These are phyloP conservation scores for Apodemia duryi DNA, from an alignment of 2,888 invertebrate species.

Conservation along the genomic window DNA sequence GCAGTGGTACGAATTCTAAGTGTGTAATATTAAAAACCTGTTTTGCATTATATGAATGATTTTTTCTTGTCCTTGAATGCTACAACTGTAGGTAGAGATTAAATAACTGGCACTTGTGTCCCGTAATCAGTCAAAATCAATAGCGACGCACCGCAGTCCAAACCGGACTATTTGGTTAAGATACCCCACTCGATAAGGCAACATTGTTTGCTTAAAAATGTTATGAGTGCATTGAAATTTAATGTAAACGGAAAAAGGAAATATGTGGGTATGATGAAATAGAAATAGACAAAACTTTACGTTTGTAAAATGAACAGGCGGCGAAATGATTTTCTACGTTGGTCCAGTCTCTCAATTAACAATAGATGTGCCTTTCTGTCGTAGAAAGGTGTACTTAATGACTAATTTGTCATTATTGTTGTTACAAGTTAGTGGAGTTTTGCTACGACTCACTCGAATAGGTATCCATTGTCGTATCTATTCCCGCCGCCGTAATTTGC, in stretches of 20 bases:
- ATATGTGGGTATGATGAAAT: slow-evolving; percentile 18
- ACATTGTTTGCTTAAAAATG: slow-evolving; percentile 29
- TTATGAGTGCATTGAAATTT: slow-evolving; percentile 25
- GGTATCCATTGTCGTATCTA: too few species aligned
- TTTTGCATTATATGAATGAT: too few species aligned
- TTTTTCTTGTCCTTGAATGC: slow-evolving; percentile 21
- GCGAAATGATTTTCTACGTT: slow-evolving; percentile 15
- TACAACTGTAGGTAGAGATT: slow-evolving; percentile 32
- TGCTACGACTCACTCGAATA: too few species aligned
- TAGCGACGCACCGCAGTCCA: slow-evolving; percentile 43
- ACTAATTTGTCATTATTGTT: too few species aligned
- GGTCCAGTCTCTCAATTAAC: slow-evolving; percentile 15
- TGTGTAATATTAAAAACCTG: too few species aligned
- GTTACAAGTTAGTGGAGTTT: too few species aligned
- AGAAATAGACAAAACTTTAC: background rate
- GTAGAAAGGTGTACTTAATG: background rate
- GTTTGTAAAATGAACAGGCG: background rate
- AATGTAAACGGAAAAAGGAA: slow-evolving; percentile 18
- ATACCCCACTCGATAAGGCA: slow-evolving; percentile 50
- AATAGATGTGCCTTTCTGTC: background rate
- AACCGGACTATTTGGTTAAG: slow-evolving; percentile 51
- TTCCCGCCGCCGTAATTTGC: too few species aligned
- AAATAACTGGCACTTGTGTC: slow-evolving; percentile 38
- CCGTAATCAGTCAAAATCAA: slow-evolving; percentile 64
- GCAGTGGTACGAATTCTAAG: too few species aligned